Percentiles rank a stretch among this genome's conserved stretches.
These are phyloP conservation scores for Drosophila ohnishii DNA, from an alignment of 1,140 invertebrate genomes.

Conservation along the genomic window DNA sequence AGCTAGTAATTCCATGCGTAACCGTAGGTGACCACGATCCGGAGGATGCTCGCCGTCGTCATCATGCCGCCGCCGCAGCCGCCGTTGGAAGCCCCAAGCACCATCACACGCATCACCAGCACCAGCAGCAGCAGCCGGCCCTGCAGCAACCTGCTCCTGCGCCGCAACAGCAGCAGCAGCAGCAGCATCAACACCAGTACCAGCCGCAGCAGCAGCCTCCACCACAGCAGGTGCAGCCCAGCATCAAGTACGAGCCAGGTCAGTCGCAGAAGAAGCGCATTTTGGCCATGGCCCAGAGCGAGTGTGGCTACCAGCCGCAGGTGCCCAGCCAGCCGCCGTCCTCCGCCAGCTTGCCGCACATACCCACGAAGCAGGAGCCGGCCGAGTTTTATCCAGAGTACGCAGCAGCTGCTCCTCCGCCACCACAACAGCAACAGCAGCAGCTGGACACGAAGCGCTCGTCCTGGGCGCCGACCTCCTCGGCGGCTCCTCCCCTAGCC, in stretches of 20 bases:
- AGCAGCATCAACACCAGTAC: constrained; percentile 47
- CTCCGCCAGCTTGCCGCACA: constrained; percentile 68
- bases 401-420: constrained; percentile 36
- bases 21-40: constrained; percentile 91
- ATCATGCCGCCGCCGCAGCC: constrained; percentile 75
- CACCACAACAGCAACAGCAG: constrained; percentile 41
- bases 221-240: constrained; percentile 79
- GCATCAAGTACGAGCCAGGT: constrained; percentile 84
- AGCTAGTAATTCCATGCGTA: constrained; percentile 91
- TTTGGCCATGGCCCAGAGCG: constrained; percentile 92
- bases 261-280: constrained; percentile 94
- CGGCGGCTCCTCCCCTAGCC: constrained; percentile 44
- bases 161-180: constrained; percentile 70
- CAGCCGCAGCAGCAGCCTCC: constrained; percentile 83
- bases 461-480: constrained; percentile 68
- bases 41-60: constrained; percentile 86
- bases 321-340: constrained; percentile 77
- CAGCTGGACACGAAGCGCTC: constrained; percentile 75
- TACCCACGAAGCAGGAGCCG: constrained; percentile 81
- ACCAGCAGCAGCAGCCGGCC: constrained; percentile 66
- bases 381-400: constrained; percentile 78
- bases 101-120: constrained; percentile 65
- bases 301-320: constrained; percentile 86
- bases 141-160: constrained; percentile 57
- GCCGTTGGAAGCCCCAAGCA: constrained; percentile 83